Evolutionary conservation across 2,797 vertebrate genomes (phyloP).

Genomic region (Anolis apletophallus): DNA sequence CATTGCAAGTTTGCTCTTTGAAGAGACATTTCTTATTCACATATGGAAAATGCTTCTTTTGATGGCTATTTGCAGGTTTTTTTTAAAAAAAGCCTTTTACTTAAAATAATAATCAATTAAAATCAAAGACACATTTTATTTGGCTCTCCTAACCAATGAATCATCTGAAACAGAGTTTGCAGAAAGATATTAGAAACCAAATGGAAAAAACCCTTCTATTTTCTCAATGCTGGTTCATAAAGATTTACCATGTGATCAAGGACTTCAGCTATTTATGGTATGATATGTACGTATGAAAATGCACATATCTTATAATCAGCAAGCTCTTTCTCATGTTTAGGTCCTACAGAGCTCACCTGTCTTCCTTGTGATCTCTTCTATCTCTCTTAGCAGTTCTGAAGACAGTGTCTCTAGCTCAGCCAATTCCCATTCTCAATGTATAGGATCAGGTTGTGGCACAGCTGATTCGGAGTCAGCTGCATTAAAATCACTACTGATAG

Average conservation of each 20-base stretch:
- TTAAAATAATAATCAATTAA: not conserved
- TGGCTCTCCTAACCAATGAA: not conserved
- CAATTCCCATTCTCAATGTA: too few relatives aligned
- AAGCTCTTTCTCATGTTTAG: too few relatives aligned
- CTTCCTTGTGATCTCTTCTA: too few relatives aligned
- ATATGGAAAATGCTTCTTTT: not conserved
- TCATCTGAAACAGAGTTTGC: not conserved
- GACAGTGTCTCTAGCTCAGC: too few relatives aligned
- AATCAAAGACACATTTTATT: not conserved
- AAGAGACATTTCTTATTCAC: not conserved
- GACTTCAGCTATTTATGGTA: not conserved
- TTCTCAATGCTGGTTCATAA: not conserved
- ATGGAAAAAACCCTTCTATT: accelerated
- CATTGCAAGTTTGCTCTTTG: not conserved
- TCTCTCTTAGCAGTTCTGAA: too few relatives aligned
- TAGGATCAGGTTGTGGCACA: too few relatives aligned
- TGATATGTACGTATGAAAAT: not conserved
- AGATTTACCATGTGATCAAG: not conserved
- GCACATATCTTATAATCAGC: too few relatives aligned
- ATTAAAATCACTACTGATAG: too few relatives aligned
- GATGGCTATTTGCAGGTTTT: not conserved
- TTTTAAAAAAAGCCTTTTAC: not conserved
- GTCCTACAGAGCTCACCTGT: too few relatives aligned
- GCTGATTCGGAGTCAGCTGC: too few relatives aligned
- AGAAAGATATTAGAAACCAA: not conserved